A percentile compares a stretch with the other conserved stretches of the same genome.
Evolutionary conservation across 2,888 invertebrate species (phyloP).

Genomic region (Melinaea menophilus): DNA sequence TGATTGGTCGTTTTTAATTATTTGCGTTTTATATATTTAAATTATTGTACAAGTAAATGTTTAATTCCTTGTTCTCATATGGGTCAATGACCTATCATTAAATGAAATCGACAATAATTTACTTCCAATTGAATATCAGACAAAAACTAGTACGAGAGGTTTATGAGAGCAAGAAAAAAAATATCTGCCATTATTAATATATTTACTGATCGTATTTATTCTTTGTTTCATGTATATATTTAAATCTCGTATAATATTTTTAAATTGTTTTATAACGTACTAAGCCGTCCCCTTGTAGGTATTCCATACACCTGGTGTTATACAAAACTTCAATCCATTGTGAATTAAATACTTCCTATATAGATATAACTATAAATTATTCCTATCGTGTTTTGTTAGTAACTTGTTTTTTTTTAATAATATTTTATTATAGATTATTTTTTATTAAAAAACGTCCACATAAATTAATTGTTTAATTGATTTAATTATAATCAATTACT

Average conservation of each 20-base stretch:
- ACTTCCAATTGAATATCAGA: conserved; percentile 15
- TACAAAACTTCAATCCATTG: conserved; percentile 33
- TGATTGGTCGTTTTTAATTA: not conserved
- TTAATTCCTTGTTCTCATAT: not conserved
- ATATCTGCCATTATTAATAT: too few relatives aligned
- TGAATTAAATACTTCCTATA: conserved; percentile 42
- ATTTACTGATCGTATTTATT: too few relatives aligned
- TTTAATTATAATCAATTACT: too few relatives aligned
- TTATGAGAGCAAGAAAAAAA: conserved; percentile 7
- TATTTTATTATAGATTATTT: conserved; percentile 7
- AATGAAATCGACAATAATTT: conserved; percentile 13
- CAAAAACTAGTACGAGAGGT: conserved; percentile 13
- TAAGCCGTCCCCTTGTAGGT: too few relatives aligned
- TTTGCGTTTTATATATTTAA: not conserved
- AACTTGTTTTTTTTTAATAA: conserved; percentile 20
- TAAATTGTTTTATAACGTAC: too few relatives aligned
- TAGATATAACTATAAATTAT: conserved; percentile 34
- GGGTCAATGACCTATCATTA: conserved; percentile 13
- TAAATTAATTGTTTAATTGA: too few relatives aligned
- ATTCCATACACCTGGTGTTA: conserved; percentile 27
- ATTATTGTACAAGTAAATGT: not conserved
- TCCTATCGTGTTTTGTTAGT: conserved; percentile 24
- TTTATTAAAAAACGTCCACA: too few relatives aligned
- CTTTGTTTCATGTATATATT: too few relatives aligned
- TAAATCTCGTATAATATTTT: too few relatives aligned